These are phyloP conservation scores for Apoda limacodes DNA, from an alignment of 2,888 invertebrate species.

Conservation along the genomic window DNA sequence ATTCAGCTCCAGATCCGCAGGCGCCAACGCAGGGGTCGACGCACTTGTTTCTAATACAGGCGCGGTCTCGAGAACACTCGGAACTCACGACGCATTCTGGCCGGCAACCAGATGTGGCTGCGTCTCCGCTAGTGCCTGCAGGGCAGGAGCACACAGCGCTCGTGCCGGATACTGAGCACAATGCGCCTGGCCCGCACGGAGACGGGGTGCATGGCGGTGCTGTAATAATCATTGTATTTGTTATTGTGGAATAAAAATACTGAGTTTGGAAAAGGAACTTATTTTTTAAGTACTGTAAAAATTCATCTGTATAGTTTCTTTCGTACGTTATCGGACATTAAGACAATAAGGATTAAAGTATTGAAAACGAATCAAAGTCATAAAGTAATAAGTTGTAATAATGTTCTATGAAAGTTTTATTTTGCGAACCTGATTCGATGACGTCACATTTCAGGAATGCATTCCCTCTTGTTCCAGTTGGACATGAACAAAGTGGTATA, in stretches of 20 bases:
- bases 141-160: slow-evolving; percentile 82
- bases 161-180: slow-evolving; percentile 67
- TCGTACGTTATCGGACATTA: too few relatives aligned
- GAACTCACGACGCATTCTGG: slow-evolving; percentile 88
- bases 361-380: too few relatives aligned
- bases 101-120: slow-evolving; percentile 80
- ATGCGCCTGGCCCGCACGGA: slow-evolving; percentile 84
- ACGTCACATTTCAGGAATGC: slow-evolving; percentile 74
- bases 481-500: slow-evolving; percentile 79
- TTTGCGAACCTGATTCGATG: slow-evolving; percentile 44
- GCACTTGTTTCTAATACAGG: slow-evolving; percentile 84
- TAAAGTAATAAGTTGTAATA: slow-evolving; percentile 2
- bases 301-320: slow-evolving; percentile 2
- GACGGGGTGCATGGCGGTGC: slow-evolving; percentile 76
- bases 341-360: too few relatives aligned
- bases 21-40: slow-evolving; percentile 84
- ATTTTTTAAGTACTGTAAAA: too few relatives aligned
- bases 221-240: too few relatives aligned
- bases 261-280: too few relatives aligned
- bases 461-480: slow-evolving; percentile 75
- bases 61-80: slow-evolving; percentile 81
- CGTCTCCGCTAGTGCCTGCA: slow-evolving; percentile 79
- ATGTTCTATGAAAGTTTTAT: too few relatives aligned
- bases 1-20: slow-evolving; percentile 83
- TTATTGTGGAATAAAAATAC: too few relatives aligned